Evolutionary conservation across 2,888 invertebrate species (phyloP), one percentile per base, ranked within the genome.

Genomic region (Arrhopalites spinosus): DNA sequence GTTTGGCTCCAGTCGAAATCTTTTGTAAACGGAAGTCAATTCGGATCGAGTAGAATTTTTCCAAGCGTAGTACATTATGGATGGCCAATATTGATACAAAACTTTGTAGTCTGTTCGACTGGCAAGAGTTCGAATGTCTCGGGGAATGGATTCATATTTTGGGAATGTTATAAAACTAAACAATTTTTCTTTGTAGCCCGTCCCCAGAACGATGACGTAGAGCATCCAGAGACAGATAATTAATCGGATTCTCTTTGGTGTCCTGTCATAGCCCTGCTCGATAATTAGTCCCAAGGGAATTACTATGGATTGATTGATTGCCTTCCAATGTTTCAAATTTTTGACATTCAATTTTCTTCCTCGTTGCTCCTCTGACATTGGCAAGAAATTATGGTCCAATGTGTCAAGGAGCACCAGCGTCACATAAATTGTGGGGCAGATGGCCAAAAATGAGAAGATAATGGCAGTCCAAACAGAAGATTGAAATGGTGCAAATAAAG

Each of bases 151-250:
- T 29, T 25, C 63, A 3, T 27, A 29, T 29, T 63, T 17, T 17
- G 63, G 63, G 17, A 63, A 63, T 15, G 63, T 63, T 11, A 63
- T 27, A 15, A 63, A 63, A 17, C 17, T 17, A 27, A 63, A 63
- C 11, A 63, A 27, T 29, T 63, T 63, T 5, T 63, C 63, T 30
- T 63, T 63, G 30, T 63, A 63, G 15, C 29, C 63, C n/a, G 63
- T 63, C 29, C 29, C 63, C 5, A 63, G 2, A 11, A 63, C 30
- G 13, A 63, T 27, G 1, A 17, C 27, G 25, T 15, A 63, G 8
- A 63, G 27, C 63, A 63, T 63, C 29, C 29, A 63, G 17, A 63
- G 3, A 7, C 29, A 1, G 8, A 29, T 8, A 2, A 63, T 17
- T 1, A 29, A 17, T 1, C 63, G 63, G 15, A 29, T 17, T 8